Evolutionary conservation across 1,140 invertebrate species (phyloP).

Genomic region (Ephestia elutella): DNA sequence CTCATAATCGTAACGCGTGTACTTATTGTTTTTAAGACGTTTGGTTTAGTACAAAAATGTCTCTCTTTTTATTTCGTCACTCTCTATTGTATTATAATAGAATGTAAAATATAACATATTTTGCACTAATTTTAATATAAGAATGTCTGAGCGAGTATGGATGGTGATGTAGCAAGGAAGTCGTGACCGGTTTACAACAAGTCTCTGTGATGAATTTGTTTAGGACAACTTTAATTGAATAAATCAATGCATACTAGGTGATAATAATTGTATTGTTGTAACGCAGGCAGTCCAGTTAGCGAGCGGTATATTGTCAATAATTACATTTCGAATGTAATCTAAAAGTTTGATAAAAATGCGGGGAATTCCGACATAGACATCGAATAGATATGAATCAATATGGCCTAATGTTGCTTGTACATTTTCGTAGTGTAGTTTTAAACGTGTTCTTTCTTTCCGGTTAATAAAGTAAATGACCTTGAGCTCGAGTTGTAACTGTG

Average conservation of each 20-base stretch:
- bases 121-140: slow-evolving; percentile 44
- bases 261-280: slow-evolving; percentile 21
- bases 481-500: background rate
- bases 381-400: slow-evolving; percentile 18
- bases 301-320: slow-evolving; percentile 7
- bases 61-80: slow-evolving; percentile 67
- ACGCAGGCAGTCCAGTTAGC: slow-evolving; percentile 22
- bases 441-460: slow-evolving; percentile 1
- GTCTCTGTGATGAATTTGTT: slow-evolving; percentile 67
- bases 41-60: slow-evolving; percentile 67
- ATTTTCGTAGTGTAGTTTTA: slow-evolving; percentile 7
- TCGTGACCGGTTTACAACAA: slow-evolving; percentile 49
- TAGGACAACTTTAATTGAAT: slow-evolving; percentile 51
- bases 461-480: background rate
- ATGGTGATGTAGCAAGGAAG: slow-evolving; percentile 40
- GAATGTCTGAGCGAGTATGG: slow-evolving; percentile 46
- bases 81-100: slow-evolving; percentile 63
- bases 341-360: background rate
- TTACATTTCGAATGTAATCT: slow-evolving; percentile 14
- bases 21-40: slow-evolving; percentile 58
- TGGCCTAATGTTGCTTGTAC: slow-evolving; percentile 10
- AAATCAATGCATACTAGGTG: slow-evolving; percentile 50
- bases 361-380: background rate
- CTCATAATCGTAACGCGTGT: slow-evolving; percentile 60
- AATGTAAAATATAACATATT: slow-evolving; percentile 33